Conservation (phyloP, 2,888 invertebrate genomes). For the Caradrina kadenii region DNA sequence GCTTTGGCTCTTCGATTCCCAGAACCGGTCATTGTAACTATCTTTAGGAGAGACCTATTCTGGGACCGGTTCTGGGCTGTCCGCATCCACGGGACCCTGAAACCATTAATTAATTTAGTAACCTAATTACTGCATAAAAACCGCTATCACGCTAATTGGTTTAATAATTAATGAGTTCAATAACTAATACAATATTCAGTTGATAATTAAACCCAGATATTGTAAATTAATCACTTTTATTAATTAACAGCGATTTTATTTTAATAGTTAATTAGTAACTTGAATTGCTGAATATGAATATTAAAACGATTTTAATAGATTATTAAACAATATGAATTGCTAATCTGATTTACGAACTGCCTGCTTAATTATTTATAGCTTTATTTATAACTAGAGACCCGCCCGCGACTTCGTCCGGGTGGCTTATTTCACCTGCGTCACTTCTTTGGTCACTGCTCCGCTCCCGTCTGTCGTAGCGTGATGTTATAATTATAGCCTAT, state of each 20-base stretch:
- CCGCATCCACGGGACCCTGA: no score
- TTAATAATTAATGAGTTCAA: constrained; percentile 25
- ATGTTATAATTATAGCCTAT: no score
- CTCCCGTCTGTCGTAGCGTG: no score
- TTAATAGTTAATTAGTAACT: background rate
- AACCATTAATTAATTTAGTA: constrained; percentile 17
- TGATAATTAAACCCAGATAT: constrained; percentile 23
- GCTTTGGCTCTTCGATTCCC: no score
- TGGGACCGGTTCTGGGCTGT: no score
- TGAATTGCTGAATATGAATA: constrained; percentile 10
- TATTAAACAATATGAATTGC: background rate
- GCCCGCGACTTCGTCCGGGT: no score
- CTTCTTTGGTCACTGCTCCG: no score
- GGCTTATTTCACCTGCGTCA: no score
- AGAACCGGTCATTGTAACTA: no score
- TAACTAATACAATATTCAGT: constrained; percentile 15
- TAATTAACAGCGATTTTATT: constrained; percentile 14
- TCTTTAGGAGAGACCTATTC: no score
- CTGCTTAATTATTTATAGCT: background rate
- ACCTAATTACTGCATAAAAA: constrained; percentile 14
- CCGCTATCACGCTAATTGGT: constrained; percentile 1
- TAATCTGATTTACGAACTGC: background rate
- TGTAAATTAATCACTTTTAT: constrained; percentile 30
- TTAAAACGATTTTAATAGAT: constrained; percentile 2
- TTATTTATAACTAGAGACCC: background rate